These are phyloP conservation scores for Patiria pectinifera DNA, from an alignment of 53 echinoderm and acorn worm species.

Conservation along the genomic window DNA sequence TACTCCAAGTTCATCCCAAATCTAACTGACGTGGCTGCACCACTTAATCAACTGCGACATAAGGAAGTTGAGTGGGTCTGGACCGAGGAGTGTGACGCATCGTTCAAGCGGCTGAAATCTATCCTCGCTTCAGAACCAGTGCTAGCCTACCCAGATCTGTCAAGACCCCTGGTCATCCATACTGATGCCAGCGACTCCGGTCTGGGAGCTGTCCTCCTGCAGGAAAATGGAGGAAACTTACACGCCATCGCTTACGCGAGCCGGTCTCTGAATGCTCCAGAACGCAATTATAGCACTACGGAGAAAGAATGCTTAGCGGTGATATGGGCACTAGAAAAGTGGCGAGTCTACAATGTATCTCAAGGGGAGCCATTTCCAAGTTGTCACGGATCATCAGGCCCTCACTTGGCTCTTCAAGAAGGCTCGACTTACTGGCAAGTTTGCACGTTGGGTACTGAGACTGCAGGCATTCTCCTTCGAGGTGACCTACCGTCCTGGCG, in stretches of 20 bases:
- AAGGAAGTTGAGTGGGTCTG: not conserved
- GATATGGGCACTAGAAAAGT: conserved; percentile 62
- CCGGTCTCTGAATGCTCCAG: conserved; percentile 42
- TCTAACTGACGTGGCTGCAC: not conserved
- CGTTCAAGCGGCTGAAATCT: not conserved
- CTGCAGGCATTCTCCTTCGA: conserved; percentile 57
- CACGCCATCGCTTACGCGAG: conserved; percentile 62
- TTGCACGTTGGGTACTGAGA: conserved; percentile 57
- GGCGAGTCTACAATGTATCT: conserved; percentile 58
- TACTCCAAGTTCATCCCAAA: conserved; percentile 24
- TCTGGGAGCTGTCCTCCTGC: conserved; percentile 22
- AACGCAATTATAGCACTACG: conserved; percentile 64
- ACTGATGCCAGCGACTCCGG: not conserved
- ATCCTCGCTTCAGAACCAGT: conserved; percentile 21
- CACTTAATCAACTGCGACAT: not conserved
- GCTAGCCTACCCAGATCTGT: not conserved
- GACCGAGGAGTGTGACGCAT: not conserved
- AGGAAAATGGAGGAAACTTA: conserved; percentile 25
- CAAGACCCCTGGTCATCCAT: not conserved
- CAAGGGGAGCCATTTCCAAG: conserved; percentile 35
- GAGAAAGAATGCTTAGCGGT: conserved; percentile 64
- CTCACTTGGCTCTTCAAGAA: conserved; percentile 63
- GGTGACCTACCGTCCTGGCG: conserved; percentile 41
- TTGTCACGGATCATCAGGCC: not conserved
- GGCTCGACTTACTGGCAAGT: conserved; percentile 36